phyloP scores from a whole-genome alignment of 2,888 invertebrate species.

The Spisula subtruncata region DNA sequence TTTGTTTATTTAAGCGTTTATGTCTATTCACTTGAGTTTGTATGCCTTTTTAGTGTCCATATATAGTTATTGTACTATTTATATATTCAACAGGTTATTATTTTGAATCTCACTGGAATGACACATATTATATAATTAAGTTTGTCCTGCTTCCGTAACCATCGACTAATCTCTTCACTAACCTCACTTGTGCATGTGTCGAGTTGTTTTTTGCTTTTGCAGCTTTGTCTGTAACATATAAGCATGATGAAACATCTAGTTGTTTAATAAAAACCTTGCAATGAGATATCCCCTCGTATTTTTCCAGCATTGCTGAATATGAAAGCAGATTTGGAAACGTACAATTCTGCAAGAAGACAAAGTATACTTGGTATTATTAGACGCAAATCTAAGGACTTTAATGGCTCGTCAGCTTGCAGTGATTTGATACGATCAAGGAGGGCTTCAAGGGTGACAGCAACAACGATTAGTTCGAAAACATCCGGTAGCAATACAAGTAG shows the following conservation, averaged over 20 bases:
- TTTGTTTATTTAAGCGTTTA: no score
- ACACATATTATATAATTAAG: no score
- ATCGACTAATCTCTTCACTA: no score
- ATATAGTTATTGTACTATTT: no score
- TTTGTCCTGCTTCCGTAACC: no score
- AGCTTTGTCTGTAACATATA: no score
- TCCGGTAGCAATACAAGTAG: not conserved
- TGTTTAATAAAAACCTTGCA: not conserved
- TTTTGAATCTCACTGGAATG: no score
- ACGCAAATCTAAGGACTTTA: not conserved
- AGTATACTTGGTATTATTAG: not conserved
- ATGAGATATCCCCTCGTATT: slow-evolving; percentile 21
- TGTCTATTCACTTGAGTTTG: no score
- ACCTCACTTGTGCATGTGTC: no score
- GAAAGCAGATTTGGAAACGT: slow-evolving; percentile 18
- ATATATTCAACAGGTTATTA: no score
- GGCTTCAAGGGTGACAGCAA: not conserved
- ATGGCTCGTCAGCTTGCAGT: not conserved
- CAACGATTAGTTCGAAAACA: not conserved
- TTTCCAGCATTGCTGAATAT: slow-evolving; percentile 31
- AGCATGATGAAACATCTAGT: not conserved
- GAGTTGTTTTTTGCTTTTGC: no score
- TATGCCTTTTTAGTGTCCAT: no score
- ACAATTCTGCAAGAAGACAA: not conserved
- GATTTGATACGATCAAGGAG: not conserved